Conservation (phyloP, 2,797 vertebrate genomes). For the Ispidina lecontei region DNA sequence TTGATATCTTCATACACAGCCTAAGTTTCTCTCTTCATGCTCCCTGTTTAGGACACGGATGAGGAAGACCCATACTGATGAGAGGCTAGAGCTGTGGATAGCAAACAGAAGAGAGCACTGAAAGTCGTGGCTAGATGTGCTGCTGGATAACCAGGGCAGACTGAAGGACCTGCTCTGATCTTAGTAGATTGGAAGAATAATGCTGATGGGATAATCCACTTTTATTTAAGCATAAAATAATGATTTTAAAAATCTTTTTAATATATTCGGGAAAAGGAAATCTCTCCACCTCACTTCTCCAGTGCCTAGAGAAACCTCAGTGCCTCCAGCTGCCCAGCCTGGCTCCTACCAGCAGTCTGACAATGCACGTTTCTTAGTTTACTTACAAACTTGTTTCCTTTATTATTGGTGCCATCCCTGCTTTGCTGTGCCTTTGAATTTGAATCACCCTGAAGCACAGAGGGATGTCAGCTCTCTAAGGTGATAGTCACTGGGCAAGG, state of each 20-base stretch:
- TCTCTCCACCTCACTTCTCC: background rate
- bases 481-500: background rate
- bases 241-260: background rate
- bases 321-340: background rate
- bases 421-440: background rate
- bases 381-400: background rate
- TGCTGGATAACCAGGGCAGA: background rate
- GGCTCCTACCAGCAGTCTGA: background rate
- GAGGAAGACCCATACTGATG: conserved; percentile 74
- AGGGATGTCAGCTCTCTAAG: background rate
- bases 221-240: background rate
- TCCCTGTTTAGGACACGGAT: conserved; percentile 68
- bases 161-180: background rate
- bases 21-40: background rate
- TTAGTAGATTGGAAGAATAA: background rate
- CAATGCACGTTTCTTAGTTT: background rate
- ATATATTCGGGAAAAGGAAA: background rate
- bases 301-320: background rate
- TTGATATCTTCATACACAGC: rapidly evolving
- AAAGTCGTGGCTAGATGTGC: background rate
- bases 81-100: background rate
- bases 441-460: background rate
- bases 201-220: background rate
- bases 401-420: background rate
- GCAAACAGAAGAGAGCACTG: background rate